phyloP scores from a whole-genome alignment of 2,797 vertebrate genomes.

The Centroberyx gerrardi region DNA sequence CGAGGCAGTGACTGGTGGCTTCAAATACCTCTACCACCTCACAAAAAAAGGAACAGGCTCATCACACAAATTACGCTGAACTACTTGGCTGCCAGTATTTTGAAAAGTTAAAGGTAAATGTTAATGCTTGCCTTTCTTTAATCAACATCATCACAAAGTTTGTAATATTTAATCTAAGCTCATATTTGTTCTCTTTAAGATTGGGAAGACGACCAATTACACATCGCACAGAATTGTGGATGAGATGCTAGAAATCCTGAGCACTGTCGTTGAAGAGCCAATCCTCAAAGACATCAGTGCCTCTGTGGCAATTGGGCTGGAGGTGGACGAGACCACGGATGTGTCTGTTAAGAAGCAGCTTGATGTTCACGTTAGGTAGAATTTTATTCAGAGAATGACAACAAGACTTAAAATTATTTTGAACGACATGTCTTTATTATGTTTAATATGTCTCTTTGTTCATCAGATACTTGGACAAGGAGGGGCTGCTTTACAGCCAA shows the following conservation, averaged over 20 bases:
- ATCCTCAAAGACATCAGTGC: not conserved
- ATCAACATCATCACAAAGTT: not conserved
- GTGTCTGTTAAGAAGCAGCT: constrained; percentile 14
- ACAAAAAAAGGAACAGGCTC: too few species aligned
- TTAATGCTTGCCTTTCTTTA: too few species aligned
- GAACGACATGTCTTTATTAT: not conserved
- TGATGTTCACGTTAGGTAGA: constrained; percentile 3
- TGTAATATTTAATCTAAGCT: constrained; percentile 14
- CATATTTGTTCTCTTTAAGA: constrained; percentile 16
- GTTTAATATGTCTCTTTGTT: not conserved
- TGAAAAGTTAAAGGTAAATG: too few species aligned
- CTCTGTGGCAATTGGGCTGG: constrained; percentile 12
- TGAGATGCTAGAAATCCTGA: constrained; percentile 1
- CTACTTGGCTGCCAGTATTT: too few species aligned
- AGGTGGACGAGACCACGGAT: constrained; percentile 18
- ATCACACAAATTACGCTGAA: too few species aligned
- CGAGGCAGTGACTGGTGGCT: constrained; percentile 14
- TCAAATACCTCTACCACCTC: constrained; percentile 17
- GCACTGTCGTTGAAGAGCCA: constrained; percentile 5
- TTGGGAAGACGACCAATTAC: constrained; percentile 16
- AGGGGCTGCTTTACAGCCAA: not conserved
- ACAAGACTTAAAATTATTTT: not conserved
- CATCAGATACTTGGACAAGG: not conserved
- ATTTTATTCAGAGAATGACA: not conserved
- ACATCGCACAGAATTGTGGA: not conserved